phyloP scores from a whole-genome alignment of 2,797 vertebrate genomes.

The Amniataba percoides region DNA sequence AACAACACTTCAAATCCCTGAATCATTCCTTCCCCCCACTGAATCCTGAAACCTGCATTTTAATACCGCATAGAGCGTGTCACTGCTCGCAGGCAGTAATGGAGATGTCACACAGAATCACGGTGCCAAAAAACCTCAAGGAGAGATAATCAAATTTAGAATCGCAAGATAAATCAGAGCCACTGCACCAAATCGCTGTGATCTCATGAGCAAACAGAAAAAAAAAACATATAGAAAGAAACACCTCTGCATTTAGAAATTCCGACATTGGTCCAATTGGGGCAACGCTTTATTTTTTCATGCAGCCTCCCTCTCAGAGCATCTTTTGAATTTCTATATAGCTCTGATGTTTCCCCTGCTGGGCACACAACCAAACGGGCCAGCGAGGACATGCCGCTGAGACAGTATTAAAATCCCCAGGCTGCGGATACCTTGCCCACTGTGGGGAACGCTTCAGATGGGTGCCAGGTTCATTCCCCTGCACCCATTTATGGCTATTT shows the following conservation, averaged over 20 bases:
- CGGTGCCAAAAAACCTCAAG: conserved; percentile 47
- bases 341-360: conserved; percentile 54
- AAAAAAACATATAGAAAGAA: conserved; percentile 16
- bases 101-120: conserved; percentile 45
- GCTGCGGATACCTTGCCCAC: conserved; percentile 53
- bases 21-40: conserved; percentile 22
- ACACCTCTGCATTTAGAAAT: conserved; percentile 37
- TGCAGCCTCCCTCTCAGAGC: conserved; percentile 44
- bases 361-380: conserved; percentile 57
- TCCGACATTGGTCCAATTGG: conserved; percentile 52
- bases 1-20: conserved; percentile 5
- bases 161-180: conserved; percentile 43
- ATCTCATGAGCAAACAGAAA: conserved; percentile 24
- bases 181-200: conserved; percentile 38
- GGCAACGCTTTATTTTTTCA: conserved; percentile 50
- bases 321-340: conserved; percentile 53
- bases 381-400: conserved; percentile 64
- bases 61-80: conserved; percentile 34
- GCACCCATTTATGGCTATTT: conserved; percentile 76
- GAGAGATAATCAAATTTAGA: conserved; percentile 47
- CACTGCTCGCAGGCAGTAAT: conserved; percentile 38
- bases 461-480: conserved; percentile 72
- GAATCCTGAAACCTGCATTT: conserved; percentile 40
- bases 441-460: conserved; percentile 58
- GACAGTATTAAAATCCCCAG: conserved; percentile 64